Conservation (phyloP, 2,888 invertebrate genomes). For the Anthophora plumipes region DNA sequence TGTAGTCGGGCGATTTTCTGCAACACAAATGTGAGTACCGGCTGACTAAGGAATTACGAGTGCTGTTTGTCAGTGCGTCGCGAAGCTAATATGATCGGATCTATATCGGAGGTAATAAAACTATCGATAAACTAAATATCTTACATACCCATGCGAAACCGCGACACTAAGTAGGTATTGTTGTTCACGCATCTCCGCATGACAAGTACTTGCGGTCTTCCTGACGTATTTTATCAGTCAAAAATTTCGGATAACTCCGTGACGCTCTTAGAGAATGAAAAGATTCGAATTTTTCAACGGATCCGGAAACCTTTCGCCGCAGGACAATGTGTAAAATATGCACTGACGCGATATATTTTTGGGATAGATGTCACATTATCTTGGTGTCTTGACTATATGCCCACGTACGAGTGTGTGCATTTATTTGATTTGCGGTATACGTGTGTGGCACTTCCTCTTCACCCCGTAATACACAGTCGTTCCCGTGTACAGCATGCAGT, state of each 20-base stretch:
- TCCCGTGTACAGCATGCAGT: constrained; percentile 50
- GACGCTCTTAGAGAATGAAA: constrained; percentile 45
- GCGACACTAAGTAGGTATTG: constrained; percentile 70
- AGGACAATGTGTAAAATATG: constrained; percentile 67
- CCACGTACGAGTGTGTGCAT: constrained; percentile 65
- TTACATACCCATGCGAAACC: constrained; percentile 56
- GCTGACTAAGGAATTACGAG: constrained; percentile 71
- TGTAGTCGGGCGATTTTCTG: constrained; percentile 81
- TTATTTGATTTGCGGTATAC: constrained; percentile 66
- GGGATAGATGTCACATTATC: constrained; percentile 81
- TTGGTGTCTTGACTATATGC: constrained; percentile 62
- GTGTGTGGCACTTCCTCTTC: constrained; percentile 65
- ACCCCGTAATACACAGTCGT: constrained; percentile 60
- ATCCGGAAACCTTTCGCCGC: constrained; percentile 10
- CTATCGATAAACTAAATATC: constrained; percentile 62
- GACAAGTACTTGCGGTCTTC: constrained; percentile 71
- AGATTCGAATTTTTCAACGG: constrained; percentile 38
- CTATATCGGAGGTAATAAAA: constrained; percentile 63
- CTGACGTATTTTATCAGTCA: constrained; percentile 65
- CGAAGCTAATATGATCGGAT: constrained; percentile 69
- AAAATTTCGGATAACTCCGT: constrained; percentile 56
- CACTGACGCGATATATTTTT: constrained; percentile 79
- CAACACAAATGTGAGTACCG: constrained; percentile 80
- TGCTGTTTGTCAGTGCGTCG: constrained; percentile 70
- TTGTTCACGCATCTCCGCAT: constrained; percentile 74